A percentile compares a stretch with the other conserved stretches of the same genome.
Conservation (phyloP, 2,113 vertebrate species). For the Pogonocichla stellata region DNA sequence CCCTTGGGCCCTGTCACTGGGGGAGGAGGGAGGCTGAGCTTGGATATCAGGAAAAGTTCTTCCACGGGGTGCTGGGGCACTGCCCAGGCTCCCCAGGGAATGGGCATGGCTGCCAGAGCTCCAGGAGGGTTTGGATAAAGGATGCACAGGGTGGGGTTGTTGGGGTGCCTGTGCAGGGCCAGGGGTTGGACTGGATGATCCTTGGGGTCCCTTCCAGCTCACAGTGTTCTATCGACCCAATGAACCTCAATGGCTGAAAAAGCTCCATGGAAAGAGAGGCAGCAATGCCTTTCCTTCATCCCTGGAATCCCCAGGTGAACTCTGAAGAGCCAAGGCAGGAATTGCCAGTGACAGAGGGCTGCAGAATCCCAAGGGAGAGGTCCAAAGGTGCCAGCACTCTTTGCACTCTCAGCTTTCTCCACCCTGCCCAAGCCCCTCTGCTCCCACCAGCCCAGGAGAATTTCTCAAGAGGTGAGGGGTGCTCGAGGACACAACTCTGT, state of each 20-base stretch:
- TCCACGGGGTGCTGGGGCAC: background rate
- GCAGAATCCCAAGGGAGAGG: background rate
- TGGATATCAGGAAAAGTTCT: background rate
- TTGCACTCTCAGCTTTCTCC: background rate
- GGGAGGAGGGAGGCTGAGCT: background rate
- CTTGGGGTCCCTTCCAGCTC: background rate
- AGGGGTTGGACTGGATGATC: fast-evolving
- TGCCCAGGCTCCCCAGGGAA: background rate
- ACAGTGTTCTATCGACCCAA: fast-evolving
- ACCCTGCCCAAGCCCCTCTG: background rate
- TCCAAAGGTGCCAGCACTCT: fast-evolving
- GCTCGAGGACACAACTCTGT: background rate
- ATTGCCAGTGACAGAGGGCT: background rate
- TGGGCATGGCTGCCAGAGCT: background rate
- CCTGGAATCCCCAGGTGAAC: background rate
- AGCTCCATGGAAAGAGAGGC: background rate
- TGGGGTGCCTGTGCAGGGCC: background rate
- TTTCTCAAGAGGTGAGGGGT: fast-evolving
- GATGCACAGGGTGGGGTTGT: background rate
- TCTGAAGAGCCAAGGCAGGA: background rate
- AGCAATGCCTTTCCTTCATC: background rate
- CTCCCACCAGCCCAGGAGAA: background rate
- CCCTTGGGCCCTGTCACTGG: background rate
- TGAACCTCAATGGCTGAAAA: background rate
- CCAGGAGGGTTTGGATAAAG: fast-evolving